Conservation (phyloP, 2,113 vertebrate species). For the Romanogobio albipinnatus region DNA sequence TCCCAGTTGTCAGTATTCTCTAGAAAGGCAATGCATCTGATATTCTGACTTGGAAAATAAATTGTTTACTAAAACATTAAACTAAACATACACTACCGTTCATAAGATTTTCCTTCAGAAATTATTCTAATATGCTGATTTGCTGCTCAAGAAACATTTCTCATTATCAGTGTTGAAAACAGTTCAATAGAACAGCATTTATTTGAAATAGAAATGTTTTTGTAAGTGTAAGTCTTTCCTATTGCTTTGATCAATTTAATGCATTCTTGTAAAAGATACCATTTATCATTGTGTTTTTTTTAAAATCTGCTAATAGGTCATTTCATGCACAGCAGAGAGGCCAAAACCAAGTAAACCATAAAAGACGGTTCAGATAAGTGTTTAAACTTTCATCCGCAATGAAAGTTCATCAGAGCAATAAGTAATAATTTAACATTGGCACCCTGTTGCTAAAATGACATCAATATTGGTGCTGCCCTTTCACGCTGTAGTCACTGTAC, state of each 20-base stretch:
- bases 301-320: background rate
- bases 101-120: background rate
- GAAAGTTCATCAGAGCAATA: background rate
- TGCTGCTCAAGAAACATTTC: background rate
- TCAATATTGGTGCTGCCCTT: slow-evolving; percentile 28
- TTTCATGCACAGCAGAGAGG: background rate
- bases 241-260: background rate
- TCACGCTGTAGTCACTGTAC: slow-evolving; percentile 10
- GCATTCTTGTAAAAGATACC: background rate
- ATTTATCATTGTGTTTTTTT: background rate
- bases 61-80: background rate
- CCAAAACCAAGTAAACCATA: background rate
- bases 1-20: background rate
- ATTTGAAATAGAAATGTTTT: too few relatives aligned
- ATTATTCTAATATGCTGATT: background rate
- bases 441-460: slow-evolving; percentile 17
- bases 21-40: background rate
- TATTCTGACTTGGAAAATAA: background rate
- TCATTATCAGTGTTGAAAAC: background rate
- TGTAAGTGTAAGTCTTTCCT: background rate
- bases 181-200: too few relatives aligned
- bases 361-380: slow-evolving; percentile 27
- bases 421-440: slow-evolving; percentile 39
- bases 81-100: background rate
- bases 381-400: background rate